phyloP scores from a whole-genome alignment of 2,888 invertebrate species.

The Andrena trimmerana region DNA sequence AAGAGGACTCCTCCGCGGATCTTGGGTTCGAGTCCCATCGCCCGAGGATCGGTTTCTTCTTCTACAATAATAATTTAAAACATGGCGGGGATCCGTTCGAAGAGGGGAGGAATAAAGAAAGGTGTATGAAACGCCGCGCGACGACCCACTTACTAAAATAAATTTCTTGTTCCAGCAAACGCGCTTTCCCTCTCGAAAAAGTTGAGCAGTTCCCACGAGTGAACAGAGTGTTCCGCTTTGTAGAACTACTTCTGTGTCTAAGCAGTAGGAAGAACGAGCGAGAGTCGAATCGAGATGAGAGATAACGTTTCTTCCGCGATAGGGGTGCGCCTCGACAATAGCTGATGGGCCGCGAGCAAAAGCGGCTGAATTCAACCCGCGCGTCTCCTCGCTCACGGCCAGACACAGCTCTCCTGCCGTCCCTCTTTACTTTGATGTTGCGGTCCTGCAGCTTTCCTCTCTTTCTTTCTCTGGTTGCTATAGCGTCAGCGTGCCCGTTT shows the following conservation, averaged over 20 bases:
- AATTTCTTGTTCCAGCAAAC: background rate
- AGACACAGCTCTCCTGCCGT: slow-evolving; percentile 60
- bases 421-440: slow-evolving; percentile 67
- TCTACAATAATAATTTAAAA: no score
- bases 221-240: no score
- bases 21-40: background rate
- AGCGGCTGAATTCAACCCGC: slow-evolving; percentile 33
- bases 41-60: no score
- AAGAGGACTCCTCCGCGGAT: no score
- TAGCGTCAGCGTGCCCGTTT: slow-evolving; percentile 32
- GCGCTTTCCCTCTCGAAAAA: slow-evolving; percentile 8
- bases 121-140: background rate
- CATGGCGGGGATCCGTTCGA: background rate
- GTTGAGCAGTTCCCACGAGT: slow-evolving; percentile 32
- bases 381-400: slow-evolving; percentile 42
- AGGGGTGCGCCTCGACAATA: slow-evolving; percentile 27
- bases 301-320: slow-evolving; percentile 31
- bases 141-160: background rate
- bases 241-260: background rate
- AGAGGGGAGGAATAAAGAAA: background rate
- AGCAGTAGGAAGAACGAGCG: slow-evolving; percentile 7
- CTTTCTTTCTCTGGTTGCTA: slow-evolving; percentile 11
- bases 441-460: slow-evolving; percentile 30
- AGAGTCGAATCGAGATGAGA: background rate
- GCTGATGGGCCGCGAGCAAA: slow-evolving; percentile 11